Evolutionary conservation across 1,140 invertebrate species (phyloP).

Genomic region (Scaptomyza hsui): DNA sequence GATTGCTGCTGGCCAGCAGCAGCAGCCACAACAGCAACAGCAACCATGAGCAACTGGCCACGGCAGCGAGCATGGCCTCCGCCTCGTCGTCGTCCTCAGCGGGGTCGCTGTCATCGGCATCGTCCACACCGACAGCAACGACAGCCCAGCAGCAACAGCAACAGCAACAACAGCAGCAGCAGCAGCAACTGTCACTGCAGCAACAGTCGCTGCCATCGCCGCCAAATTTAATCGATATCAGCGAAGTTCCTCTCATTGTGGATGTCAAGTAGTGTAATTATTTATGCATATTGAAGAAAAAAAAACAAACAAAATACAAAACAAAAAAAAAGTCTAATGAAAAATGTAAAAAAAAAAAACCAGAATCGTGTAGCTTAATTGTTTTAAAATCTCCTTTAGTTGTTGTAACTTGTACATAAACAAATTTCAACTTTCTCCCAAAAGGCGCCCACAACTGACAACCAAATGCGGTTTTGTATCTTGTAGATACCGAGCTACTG

Average conservation of each 20-base stretch:
- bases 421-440: constrained; percentile 58
- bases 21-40: constrained; percentile 29
- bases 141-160: constrained; percentile 37
- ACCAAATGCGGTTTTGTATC: constrained; percentile 16
- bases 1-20: constrained; percentile 64
- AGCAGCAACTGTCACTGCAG: constrained; percentile 51
- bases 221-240: constrained; percentile 84
- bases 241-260: constrained; percentile 84
- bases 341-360: constrained; percentile 54
- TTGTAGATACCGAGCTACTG: constrained; percentile 15
- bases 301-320: constrained; percentile 44
- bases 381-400: constrained; percentile 63
- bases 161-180: constrained; percentile 42
- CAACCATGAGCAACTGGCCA: constrained; percentile 43
- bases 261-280: constrained; percentile 84
- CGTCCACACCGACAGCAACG: constrained; percentile 68
- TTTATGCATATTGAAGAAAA: constrained; percentile 72
- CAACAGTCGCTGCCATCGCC: constrained; percentile 71
- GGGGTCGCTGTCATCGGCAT: constrained; percentile 71
- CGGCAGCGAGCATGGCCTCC: constrained; percentile 40
- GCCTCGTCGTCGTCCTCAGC: constrained; percentile 57
- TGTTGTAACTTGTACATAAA: constrained; percentile 78
- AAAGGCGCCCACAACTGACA: constrained; percentile 54
- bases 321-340: constrained; percentile 43
- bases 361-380: constrained; percentile 66